phyloP scores from a whole-genome alignment of 2,113 vertebrate genomes.

The Antennarius striatus region DNA sequence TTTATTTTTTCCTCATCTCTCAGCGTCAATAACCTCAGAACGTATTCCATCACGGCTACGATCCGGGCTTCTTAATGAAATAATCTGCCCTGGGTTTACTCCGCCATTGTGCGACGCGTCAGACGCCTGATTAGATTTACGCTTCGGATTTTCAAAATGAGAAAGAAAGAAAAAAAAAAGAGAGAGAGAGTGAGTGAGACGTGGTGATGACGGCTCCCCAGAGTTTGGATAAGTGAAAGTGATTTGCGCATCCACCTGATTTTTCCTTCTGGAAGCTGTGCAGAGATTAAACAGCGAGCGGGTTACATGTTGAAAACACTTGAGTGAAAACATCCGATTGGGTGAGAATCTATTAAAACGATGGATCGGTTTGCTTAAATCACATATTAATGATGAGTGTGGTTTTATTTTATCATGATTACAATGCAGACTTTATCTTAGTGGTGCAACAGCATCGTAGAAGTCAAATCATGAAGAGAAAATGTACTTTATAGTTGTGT shows the following conservation, averaged over 20 bases:
- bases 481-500: not conserved
- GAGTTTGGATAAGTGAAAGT: conserved; percentile 38
- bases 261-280: conserved; percentile 4
- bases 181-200: too few species aligned
- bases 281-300: conserved; percentile 12
- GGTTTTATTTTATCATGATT: too few species aligned
- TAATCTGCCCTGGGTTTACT: conserved; percentile 48
- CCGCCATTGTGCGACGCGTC: conserved; percentile 32
- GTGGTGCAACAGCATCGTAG: too few species aligned
- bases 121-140: conserved; percentile 54
- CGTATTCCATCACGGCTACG: conserved; percentile 32
- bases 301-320: not conserved
- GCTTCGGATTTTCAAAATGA: conserved; percentile 49
- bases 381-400: too few species aligned
- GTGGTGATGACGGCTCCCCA: conserved; percentile 29
- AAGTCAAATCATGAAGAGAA: not conserved
- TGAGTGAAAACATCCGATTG: not conserved
- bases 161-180: conserved; percentile 7
- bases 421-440: too few species aligned
- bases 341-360: not conserved
- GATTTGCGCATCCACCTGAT: conserved; percentile 27
- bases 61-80: conserved; percentile 42
- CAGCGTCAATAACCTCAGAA: conserved; percentile 45
- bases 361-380: conserved; percentile 1
- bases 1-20: conserved; percentile 35